phyloP scores from a whole-genome alignment of 2,113 vertebrate species.

The Ictalurus punctatus region DNA sequence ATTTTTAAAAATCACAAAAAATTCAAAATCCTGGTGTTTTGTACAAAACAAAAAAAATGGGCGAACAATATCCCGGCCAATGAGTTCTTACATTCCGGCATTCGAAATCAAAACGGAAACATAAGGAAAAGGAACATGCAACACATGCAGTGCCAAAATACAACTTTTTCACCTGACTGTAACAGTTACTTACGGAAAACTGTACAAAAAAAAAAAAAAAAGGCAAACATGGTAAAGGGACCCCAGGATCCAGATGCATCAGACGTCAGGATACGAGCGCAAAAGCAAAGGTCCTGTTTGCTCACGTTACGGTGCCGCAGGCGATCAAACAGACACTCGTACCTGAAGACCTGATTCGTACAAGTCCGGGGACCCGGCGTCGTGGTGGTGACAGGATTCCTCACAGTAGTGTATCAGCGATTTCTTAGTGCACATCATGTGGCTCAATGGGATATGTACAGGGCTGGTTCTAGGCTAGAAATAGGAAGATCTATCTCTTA shows the following conservation, averaged over 20 bases:
- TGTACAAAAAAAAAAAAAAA: constrained; percentile 45
- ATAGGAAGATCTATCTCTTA: not conserved
- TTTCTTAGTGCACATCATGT: constrained; percentile 34
- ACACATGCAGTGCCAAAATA: constrained; percentile 1
- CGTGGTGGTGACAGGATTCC: constrained; percentile 15
- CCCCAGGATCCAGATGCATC: not conserved
- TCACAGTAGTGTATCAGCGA: constrained; percentile 49
- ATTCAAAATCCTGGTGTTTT: not conserved
- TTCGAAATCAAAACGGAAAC: not conserved
- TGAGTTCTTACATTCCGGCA: not conserved
- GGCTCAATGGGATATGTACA: not conserved
- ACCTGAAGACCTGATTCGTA: not conserved
- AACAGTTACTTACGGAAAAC: constrained; percentile 20
- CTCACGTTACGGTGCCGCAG: no score
- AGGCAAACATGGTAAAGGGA: constrained; percentile 24
- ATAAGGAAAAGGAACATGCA: not conserved
- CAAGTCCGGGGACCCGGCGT: not conserved
- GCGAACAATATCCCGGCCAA: not conserved
- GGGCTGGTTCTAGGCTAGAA: constrained; percentile 11
- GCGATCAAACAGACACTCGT: not conserved
- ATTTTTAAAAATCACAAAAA: not conserved
- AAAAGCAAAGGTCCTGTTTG: not conserved
- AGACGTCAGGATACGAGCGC: not conserved
- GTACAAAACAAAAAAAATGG: not conserved
- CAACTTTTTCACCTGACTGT: not conserved